A percentile compares a stretch with the other conserved stretches of the same genome.
phyloP scores from a whole-genome alignment of 2,113 vertebrate genomes.

The Triplophysa rosa region DNA sequence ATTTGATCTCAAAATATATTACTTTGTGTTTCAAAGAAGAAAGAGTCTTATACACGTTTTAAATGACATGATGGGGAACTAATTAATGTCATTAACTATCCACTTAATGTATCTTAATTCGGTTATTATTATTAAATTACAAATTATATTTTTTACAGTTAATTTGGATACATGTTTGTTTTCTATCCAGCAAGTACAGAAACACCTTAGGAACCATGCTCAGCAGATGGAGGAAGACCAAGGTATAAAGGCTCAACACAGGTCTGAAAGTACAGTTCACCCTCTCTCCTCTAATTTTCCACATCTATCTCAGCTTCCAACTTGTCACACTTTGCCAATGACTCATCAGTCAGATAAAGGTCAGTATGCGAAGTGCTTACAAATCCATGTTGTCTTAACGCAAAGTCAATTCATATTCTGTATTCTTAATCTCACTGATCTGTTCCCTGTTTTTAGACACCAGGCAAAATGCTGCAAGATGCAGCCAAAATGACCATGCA shows the following conservation, averaged over 20 bases:
- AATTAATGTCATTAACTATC: no score
- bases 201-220: conserved; percentile 49
- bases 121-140: no score
- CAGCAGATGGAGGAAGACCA: conserved; percentile 44
- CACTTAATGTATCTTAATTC: no score
- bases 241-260: background rate
- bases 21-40: no score
- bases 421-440: background rate
- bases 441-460: background rate
- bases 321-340: background rate
- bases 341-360: conserved; percentile 31
- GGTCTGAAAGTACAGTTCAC: conserved; percentile 28
- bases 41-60: no score
- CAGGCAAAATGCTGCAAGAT: conserved; percentile 38
- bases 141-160: no score
- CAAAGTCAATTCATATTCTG: background rate
- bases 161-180: conserved; percentile 13
- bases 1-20: no score
- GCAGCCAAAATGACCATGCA: conserved; percentile 41
- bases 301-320: background rate
- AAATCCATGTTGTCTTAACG: background rate
- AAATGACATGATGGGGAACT: no score
- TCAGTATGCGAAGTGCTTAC: background rate
- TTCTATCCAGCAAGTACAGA: conserved; percentile 57
- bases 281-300: conserved; percentile 5